Evolutionary conservation across 2,888 invertebrate species (phyloP).

Genomic region (Yponomeuta plumbellus): DNA sequence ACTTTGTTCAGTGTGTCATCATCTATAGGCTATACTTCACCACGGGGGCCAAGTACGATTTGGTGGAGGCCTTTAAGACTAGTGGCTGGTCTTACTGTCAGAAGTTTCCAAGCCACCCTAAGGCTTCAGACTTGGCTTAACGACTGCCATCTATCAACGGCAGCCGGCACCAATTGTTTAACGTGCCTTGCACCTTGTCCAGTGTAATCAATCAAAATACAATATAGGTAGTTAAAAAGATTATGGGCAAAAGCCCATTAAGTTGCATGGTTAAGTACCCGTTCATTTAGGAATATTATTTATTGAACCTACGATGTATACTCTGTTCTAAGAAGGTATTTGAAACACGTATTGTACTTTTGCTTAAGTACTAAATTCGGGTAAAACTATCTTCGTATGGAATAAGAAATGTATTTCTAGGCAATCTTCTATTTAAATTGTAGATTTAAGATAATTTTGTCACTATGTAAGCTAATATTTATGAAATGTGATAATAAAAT

Average conservation of each 20-base stretch:
- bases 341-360: not conserved
- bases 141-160: too few relatives aligned
- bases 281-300: not conserved
- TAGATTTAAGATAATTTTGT: not conserved
- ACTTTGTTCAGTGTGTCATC: too few relatives aligned
- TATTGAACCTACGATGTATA: conserved; percentile 4
- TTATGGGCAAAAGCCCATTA: not conserved
- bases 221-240: conserved; percentile 24
- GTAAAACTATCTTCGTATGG: not conserved
- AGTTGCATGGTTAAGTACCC: not conserved
- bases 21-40: too few relatives aligned
- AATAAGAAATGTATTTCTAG: not conserved
- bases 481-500: conserved; percentile 74
- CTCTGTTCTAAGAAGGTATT: not conserved
- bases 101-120: too few relatives aligned
- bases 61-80: too few relatives aligned
- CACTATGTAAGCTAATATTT: conserved; percentile 51
- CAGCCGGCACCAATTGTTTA: too few relatives aligned
- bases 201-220: too few relatives aligned
- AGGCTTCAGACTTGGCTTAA: too few relatives aligned
- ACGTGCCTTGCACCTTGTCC: too few relatives aligned
- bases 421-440: not conserved
- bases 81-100: too few relatives aligned
- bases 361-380: not conserved
- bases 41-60: too few relatives aligned